Conservation (phyloP, 1,140 invertebrate genomes). For the Oncopeltus fasciatus region DNA sequence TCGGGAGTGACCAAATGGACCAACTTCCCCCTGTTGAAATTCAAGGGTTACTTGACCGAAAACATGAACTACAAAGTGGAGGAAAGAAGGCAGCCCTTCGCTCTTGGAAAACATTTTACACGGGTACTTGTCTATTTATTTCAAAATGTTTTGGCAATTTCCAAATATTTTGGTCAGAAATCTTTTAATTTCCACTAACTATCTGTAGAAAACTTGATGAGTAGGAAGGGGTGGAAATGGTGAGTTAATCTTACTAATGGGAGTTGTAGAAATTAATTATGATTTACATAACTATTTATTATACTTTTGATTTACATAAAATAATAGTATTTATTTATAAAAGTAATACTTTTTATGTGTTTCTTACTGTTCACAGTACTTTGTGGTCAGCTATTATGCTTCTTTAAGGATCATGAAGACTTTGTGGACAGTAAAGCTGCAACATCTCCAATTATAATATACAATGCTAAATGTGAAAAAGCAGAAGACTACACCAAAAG, state of each 20-base stretch:
- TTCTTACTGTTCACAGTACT: conserved; percentile 43
- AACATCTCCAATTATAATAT: conserved; percentile 76
- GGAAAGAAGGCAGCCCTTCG: conserved; percentile 87
- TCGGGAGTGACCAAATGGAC: conserved; percentile 45
- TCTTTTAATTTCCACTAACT: no score
- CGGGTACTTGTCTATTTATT: conserved; percentile 37
- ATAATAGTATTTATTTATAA: no score
- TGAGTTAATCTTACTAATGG: no score
- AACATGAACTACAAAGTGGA: conserved; percentile 84
- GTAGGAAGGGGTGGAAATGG: no score
- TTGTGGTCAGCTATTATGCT: conserved; percentile 90
- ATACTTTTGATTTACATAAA: no score
- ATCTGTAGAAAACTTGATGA: no score
- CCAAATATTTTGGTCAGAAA: no score
- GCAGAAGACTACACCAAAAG: conserved; percentile 90
- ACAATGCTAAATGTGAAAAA: conserved; percentile 66
- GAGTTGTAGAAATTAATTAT: no score
- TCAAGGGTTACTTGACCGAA: conserved; percentile 81
- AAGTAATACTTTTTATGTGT: no score
- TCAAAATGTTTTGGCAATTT: no score
- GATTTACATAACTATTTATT: no score
- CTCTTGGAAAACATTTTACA: conserved; percentile 91
- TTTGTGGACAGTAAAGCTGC: conserved; percentile 77
- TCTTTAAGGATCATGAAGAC: conserved; percentile 92
- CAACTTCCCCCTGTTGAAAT: conserved; percentile 78